Evolutionary conservation across 2,113 vertebrate genomes (phyloP).

Genomic region (Periophthalmus modestus): DNA sequence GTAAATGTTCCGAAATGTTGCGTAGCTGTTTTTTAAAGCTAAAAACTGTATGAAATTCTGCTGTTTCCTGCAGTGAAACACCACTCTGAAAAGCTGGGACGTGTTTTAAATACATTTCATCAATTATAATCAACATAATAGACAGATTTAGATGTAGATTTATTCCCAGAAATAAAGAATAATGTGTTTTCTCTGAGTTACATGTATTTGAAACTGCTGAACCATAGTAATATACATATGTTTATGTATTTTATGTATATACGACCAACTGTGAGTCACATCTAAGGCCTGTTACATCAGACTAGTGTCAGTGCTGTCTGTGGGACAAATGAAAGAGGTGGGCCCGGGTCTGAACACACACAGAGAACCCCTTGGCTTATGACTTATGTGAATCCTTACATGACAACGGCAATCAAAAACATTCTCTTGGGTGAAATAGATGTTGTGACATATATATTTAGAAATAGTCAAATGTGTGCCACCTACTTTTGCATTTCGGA

Average conservation of each 20-base stretch:
- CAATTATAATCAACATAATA: no score
- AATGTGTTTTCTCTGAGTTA: no score
- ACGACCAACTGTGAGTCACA: background rate
- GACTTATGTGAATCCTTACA: background rate
- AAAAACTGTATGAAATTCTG: no score
- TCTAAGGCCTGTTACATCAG: background rate
- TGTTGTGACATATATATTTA: background rate
- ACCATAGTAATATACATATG: no score
- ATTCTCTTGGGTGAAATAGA: background rate
- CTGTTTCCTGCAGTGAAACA: no score
- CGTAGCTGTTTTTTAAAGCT: no score
- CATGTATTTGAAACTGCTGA: no score
- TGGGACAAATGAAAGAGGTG: background rate
- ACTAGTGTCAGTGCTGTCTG: background rate
- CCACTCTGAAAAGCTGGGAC: background rate
- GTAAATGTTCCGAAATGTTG: no score
- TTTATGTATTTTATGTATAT: background rate
- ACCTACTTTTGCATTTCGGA: constrained; percentile 29
- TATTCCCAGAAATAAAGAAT: no score
- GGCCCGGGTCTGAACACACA: background rate
- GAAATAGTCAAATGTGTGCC: constrained; percentile 19
- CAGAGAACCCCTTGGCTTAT: background rate
- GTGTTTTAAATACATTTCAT: background rate
- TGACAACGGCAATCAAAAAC: background rate
- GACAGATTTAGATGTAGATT: no score